Evolutionary conservation across 2,797 vertebrate genomes (phyloP).

Genomic region (Danio choprae): DNA sequence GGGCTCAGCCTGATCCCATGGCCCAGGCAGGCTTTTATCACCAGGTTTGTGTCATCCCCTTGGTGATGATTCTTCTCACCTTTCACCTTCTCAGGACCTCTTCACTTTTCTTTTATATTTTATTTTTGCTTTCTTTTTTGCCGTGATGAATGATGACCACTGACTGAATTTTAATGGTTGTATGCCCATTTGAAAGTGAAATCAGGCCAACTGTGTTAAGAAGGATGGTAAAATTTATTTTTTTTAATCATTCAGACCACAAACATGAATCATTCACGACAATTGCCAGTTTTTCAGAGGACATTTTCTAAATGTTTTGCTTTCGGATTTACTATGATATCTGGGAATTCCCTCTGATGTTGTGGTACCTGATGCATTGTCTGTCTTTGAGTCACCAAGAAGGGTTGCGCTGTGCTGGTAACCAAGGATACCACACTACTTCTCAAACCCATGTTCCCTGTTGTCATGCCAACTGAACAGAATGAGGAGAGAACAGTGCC

Average conservation of each 20-base stretch:
- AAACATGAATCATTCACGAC: background rate
- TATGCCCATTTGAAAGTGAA: background rate
- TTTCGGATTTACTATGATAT: constrained; percentile 3
- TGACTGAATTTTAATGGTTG: background rate
- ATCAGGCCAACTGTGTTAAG: background rate
- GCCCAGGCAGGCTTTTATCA: constrained; percentile 99
- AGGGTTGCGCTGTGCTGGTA: constrained; percentile 40
- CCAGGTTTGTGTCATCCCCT: constrained; percentile 82
- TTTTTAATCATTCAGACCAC: background rate
- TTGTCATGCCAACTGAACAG: constrained; percentile 62
- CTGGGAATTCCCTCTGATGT: constrained; percentile 7
- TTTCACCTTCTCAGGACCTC: background rate
- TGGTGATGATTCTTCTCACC: background rate
- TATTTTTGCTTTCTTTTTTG: background rate
- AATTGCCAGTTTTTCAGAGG: background rate
- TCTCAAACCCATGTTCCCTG: constrained; percentile 42
- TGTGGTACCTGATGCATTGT: constrained; percentile 10
- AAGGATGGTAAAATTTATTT: background rate
- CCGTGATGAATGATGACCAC: background rate
- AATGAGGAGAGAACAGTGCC: constrained; percentile 39
- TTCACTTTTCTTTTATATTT: background rate
- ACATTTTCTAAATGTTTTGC: background rate
- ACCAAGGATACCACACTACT: constrained; percentile 51
- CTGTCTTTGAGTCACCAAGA: constrained; percentile 23
- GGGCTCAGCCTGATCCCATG: constrained; percentile 99